Evolutionary conservation across 2,113 vertebrate species (phyloP), one percentile per base, ranked within the genome.

Genomic region (Polyodon spathula): DNA sequence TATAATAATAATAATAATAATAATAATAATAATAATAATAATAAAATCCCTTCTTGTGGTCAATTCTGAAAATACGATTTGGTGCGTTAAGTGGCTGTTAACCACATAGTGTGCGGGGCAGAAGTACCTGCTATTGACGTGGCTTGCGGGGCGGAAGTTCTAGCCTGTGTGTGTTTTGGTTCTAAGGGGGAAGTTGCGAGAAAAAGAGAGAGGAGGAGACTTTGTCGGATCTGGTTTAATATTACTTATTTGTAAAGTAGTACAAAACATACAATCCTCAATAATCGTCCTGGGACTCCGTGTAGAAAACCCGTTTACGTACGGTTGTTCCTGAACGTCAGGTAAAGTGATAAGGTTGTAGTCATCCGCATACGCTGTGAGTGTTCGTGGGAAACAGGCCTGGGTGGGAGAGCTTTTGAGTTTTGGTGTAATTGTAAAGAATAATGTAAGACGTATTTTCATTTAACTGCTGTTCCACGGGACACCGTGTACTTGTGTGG

Each of bases 151-250:
- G 76, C 83, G 86, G 86, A 85, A 87, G 79, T 71, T 68, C 58
- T 71, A 12, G 46, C 2, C 7, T 77, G 80, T 80, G 77, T 85
- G 83, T 87, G 85, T 88, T 88, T 88, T 86, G 86, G 73, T 69
- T 73, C 76, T 74, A 78, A 78, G 76, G 71, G 77, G 78, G 82
- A 86, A 87, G 84, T 85, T 80, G 76, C 76, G 76, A 85, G 76
- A 81, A 80, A 50, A 50, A 71, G 66, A 68, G 70, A 81, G 79
- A 71, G 75, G 76, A 68, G 66, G 76, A 73, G 78, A 85, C 81
- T 79, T 78, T 78, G 81, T 67, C 81, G 68, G 78, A 73, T 66
- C 76, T 79, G 74, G 74, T 76, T 69, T 65, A 40, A 65, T 73
- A 72, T 71, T 64, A 70, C 67, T 66, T 67, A 62, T 37, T 62